Evolutionary conservation across 2,888 invertebrate genomes (phyloP).

Genomic region (Encarsia formosa): DNA sequence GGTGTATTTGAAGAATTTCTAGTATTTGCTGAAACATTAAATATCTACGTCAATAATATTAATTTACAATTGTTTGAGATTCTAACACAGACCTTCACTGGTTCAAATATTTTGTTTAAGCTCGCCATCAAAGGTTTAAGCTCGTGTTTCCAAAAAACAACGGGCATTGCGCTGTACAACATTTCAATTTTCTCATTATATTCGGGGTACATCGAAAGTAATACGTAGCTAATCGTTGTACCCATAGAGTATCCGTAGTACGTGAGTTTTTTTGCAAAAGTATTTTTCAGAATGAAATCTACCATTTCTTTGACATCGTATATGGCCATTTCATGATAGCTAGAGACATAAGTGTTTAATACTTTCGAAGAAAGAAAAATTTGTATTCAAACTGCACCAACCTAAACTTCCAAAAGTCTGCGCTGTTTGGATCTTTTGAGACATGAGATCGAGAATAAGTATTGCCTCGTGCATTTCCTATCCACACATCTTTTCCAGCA

Average conservation of each 20-base stretch:
- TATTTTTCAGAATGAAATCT: slow-evolving; percentile 61
- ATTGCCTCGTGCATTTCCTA: slow-evolving; percentile 23
- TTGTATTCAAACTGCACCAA: no score
- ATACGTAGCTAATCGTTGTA: slow-evolving; percentile 67
- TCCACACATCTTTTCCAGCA: slow-evolving; percentile 21
- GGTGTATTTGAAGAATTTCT: slow-evolving; percentile 1
- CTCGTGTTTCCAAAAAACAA: slow-evolving; percentile 12
- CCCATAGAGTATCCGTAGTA: slow-evolving; percentile 94
- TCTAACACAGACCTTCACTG: not conserved
- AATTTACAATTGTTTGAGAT: not conserved
- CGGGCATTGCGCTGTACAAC: slow-evolving; percentile 41
- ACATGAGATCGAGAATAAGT: slow-evolving; percentile 23
- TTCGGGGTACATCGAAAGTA: slow-evolving; percentile 65
- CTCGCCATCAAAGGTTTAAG: not conserved
- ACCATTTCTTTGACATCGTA: slow-evolving; percentile 82
- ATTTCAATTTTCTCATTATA: slow-evolving; percentile 65
- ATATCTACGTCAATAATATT: not conserved
- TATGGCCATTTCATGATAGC: slow-evolving; percentile 82
- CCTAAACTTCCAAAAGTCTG: slow-evolving; percentile 18
- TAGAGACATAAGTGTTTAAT: no score
- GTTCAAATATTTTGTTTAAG: not conserved
- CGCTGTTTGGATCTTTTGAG: not conserved
- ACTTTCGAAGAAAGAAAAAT: no score
- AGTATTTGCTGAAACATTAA: slow-evolving; percentile 2
- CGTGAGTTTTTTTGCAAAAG: slow-evolving; percentile 54